phyloP scores from a whole-genome alignment of 2,888 invertebrate species.

The Nudaria mundana region DNA sequence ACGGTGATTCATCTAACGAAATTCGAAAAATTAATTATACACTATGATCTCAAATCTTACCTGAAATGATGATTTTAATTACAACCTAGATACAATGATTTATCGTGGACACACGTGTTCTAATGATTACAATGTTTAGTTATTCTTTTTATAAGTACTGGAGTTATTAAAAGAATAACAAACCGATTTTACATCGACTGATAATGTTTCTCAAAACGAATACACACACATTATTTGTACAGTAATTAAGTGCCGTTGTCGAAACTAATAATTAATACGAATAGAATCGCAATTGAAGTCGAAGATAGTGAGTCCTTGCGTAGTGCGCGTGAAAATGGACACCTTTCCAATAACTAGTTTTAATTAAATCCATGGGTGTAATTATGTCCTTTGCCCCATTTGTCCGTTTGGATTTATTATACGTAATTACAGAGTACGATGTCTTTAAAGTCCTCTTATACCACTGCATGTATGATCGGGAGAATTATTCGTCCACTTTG shows the following conservation, averaged over 20 bases:
- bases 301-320: constrained; percentile 41
- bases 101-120: constrained; percentile 62
- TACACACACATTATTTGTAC: constrained; percentile 20
- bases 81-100: constrained; percentile 64
- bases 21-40: constrained; percentile 76
- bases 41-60: constrained; percentile 66
- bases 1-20: constrained; percentile 76
- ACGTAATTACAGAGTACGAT: constrained; percentile 61
- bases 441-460: constrained; percentile 62
- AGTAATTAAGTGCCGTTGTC: constrained; percentile 27
- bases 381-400: constrained; percentile 77
- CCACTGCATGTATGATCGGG: constrained; percentile 46
- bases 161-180: constrained; percentile 18
- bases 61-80: constrained; percentile 75
- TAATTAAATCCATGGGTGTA: constrained; percentile 67
- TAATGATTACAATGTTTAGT: constrained; percentile 64
- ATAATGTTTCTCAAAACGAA: constrained; percentile 27
- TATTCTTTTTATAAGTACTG: too few relatives aligned
- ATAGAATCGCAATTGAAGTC: constrained; percentile 43
- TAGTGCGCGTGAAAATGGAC: constrained; percentile 70
- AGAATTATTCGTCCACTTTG: constrained; percentile 50
- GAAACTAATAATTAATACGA: constrained; percentile 51
- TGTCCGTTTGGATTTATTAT: constrained; percentile 64
- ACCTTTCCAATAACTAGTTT: constrained; percentile 68
- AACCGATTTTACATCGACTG: constrained; percentile 16